Evolutionary conservation across 64 coral and sea anemone species (phyloP), one percentile per base, ranked within the genome.

Genomic region (Actinia tenebrosa): DNA sequence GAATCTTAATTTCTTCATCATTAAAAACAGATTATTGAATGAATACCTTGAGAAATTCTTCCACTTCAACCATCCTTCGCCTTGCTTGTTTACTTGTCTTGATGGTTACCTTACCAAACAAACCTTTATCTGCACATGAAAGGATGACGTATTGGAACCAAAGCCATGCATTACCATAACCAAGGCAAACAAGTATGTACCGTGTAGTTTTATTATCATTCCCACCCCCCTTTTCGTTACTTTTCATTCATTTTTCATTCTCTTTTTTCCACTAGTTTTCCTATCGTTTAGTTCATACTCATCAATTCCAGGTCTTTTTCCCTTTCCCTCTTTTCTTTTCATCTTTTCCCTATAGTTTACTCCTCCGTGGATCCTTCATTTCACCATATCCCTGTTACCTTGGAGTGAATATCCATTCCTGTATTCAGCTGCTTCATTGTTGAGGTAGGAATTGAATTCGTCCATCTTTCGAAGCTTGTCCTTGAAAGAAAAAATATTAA

Each of bases 41-140:
- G 3, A 53, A 78, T 87, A 92, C 90, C 64, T 92, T 92, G 7
- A 92, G 78, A 26, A 92, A 92, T 53, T 92, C 90, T 23, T 92
- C 85, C 22, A 92, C 90, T 22, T 20, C 61, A 14, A 68, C 53
- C 85, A 77, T 60, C 64, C 78, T 87, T 50, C 30, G 71, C 7
- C 64, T 23, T n/a, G 90, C 90, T 87, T 92, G 79, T 2, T 85
- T 78, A 14, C 84, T 58, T 80, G 84, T 92, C 55, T 53, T 91
- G 26, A 91, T 30, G 16, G 53, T 66, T 20, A 92, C 55, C 11
- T 64, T 85, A 14, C 60, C 25, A 85, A 85, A 85, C 52, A 85
- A 25, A 50, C 44, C 22, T 81, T 52, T 81, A 2, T 50, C 79
- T 87, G 10, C 0, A 37, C 30, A 37, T 37, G 30, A 37, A 1